Percentiles rank a stretch among this genome's conserved stretches.
Conservation (phyloP, 2,113 vertebrate species). For the Alethe diademata region DNA sequence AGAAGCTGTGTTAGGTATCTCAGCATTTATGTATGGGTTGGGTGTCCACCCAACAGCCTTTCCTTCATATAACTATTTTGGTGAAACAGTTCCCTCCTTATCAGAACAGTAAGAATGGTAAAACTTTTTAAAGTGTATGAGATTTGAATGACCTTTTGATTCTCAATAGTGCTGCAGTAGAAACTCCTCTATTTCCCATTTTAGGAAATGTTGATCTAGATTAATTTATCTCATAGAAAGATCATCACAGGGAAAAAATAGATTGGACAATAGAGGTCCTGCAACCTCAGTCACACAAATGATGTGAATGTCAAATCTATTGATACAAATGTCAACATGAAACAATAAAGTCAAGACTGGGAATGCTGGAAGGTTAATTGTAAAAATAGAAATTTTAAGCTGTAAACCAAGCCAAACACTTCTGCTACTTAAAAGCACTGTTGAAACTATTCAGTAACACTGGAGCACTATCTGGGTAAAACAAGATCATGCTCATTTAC, state of each 20-base stretch:
- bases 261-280: background rate
- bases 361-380: background rate
- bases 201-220: conserved; percentile 5
- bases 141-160: conserved; percentile 53
- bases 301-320: background rate
- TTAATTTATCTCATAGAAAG: conserved; percentile 34
- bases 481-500: background rate
- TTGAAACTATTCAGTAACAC: background rate
- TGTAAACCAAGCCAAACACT: background rate
- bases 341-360: background rate
- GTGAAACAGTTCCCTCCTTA: background rate
- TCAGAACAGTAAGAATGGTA: background rate
- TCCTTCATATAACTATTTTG: conserved; percentile 21
- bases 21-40: background rate
- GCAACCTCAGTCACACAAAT: background rate
- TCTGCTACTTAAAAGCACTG: background rate
- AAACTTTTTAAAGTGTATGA: background rate
- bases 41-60: background rate
- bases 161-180: conserved; percentile 4
- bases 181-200: conserved; percentile 36
- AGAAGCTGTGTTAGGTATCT: background rate
- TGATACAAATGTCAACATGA: background rate
- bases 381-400: background rate
- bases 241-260: conserved; percentile 32
- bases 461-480: background rate